Conservation (phyloP, 1,140 invertebrate species). For the Batillaria attramentaria region DNA sequence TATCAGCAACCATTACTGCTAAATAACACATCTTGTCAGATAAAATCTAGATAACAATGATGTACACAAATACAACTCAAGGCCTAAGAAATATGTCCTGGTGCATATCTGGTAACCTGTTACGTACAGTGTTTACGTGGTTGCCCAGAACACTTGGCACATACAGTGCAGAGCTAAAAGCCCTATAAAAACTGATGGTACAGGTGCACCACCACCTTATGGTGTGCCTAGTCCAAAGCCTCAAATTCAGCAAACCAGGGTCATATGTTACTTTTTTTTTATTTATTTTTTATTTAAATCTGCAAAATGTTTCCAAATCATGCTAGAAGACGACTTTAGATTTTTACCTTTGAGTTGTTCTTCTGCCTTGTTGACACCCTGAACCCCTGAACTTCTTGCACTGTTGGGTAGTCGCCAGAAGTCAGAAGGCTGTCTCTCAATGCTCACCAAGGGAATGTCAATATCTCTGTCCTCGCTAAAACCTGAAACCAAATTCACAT, state of each 20-base stretch:
- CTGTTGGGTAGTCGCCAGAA: conserved; percentile 6
- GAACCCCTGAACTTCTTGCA: conserved; percentile 36
- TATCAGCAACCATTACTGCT: too few species aligned
- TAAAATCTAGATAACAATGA: conserved; percentile 32
- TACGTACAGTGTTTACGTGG: too few species aligned
- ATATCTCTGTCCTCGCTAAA: conserved; percentile 1
- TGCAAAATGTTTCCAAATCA: too few species aligned
- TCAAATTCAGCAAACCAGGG: not conserved
- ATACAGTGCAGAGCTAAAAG: not conserved
- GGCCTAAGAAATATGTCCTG: not conserved
- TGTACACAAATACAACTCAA: not conserved
- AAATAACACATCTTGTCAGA: too few species aligned
- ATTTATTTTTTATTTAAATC: too few species aligned
- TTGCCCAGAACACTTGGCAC: not conserved
- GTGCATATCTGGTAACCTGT: too few species aligned
- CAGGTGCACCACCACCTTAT: not conserved
- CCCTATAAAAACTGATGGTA: not conserved
- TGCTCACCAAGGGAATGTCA: conserved; percentile 4
- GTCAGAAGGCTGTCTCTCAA: not conserved
- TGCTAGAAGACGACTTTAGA: not conserved
- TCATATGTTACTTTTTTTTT: too few species aligned
- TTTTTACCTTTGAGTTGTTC: conserved; percentile 53
- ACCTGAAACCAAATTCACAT: not conserved
- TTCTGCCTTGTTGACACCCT: conserved; percentile 56
- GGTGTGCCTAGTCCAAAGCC: not conserved